Percentiles rank a stretch among this genome's conserved stretches.
Evolutionary conservation across 2,888 invertebrate genomes (phyloP).

Genomic region (Plemyria rubiginata): DNA sequence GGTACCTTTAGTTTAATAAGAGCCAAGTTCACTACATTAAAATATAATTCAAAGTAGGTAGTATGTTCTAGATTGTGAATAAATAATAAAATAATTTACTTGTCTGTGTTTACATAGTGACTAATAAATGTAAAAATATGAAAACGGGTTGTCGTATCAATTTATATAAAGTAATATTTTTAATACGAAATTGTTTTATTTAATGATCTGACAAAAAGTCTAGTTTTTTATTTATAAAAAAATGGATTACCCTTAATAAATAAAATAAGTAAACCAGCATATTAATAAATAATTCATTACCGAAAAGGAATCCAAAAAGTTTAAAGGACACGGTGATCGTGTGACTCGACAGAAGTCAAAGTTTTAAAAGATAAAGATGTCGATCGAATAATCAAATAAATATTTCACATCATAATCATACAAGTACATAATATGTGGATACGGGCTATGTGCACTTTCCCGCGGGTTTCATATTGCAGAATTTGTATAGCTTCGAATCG

Average conservation of each 20-base stretch:
- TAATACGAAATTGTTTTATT: slow-evolving; percentile 61
- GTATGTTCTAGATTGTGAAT: slow-evolving; percentile 58
- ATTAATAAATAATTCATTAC: no score
- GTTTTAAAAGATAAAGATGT: no score
- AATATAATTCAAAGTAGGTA: slow-evolving; percentile 6
- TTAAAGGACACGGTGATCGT: no score
- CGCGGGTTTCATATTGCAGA: background rate
- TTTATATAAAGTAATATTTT: slow-evolving; percentile 78
- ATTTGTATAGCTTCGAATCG: background rate
- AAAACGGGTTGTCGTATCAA: slow-evolving; percentile 78
- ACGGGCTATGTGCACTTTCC: background rate
- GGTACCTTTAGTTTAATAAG: background rate
- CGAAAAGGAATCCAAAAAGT: no score
- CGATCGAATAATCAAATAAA: background rate
- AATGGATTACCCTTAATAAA: no score
- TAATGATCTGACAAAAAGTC: background rate
- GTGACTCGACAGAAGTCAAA: no score
- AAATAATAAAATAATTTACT: slow-evolving; percentile 48
- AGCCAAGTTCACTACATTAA: background rate
- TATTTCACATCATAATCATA: background rate
- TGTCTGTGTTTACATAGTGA: slow-evolving; percentile 41
- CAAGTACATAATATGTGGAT: no score
- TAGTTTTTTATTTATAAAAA: background rate
- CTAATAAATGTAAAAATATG: slow-evolving; percentile 46
- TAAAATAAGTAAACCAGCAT: no score